phyloP scores from a whole-genome alignment of 1,140 invertebrate species.

The Bombus impatiens region DNA sequence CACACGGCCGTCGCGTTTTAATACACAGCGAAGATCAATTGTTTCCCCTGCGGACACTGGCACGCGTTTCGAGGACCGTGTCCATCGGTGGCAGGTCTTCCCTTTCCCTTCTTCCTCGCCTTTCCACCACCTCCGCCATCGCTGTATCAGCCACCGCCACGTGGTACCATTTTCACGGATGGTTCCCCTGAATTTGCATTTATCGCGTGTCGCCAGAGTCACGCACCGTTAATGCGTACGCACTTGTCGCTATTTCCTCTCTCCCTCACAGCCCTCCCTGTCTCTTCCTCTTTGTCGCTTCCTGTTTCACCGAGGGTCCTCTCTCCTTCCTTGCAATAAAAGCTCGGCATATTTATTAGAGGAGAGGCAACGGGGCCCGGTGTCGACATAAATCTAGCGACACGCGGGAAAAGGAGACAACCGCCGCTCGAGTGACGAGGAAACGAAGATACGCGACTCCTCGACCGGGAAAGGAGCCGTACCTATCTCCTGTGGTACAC shows the following conservation, averaged over 20 bases:
- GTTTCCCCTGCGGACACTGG: conserved; percentile 10
- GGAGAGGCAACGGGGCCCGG: conserved; percentile 41
- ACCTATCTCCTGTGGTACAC: conserved; percentile 55
- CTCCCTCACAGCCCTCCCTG: not conserved
- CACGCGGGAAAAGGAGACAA: conserved; percentile 29
- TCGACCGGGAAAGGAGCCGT: not conserved
- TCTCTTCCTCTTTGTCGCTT: conserved; percentile 21
- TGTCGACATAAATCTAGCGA: conserved; percentile 58
- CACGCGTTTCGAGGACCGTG: not conserved
- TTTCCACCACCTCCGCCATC: conserved; percentile 1
- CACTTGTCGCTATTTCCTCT: conserved; percentile 54
- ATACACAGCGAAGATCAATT: conserved; percentile 23
- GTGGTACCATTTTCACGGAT: conserved; percentile 69
- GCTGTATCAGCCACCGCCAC: conserved; percentile 55
- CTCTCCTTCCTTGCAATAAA: conserved; percentile 43
- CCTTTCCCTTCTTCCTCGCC: not conserved
- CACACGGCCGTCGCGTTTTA: conserved; percentile 7
- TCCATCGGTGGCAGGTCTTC: not conserved
- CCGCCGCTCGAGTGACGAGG: not conserved
- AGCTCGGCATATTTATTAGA: conserved; percentile 56
- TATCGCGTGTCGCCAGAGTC: conserved; percentile 64
- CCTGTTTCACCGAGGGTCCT: conserved; percentile 6
- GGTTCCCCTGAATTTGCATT: conserved; percentile 67
- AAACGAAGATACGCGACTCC: conserved; percentile 24
- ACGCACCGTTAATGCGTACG: conserved; percentile 65